phyloP scores from a whole-genome alignment of 2,113 vertebrate genomes.

The Alexandromys fortis region DNA sequence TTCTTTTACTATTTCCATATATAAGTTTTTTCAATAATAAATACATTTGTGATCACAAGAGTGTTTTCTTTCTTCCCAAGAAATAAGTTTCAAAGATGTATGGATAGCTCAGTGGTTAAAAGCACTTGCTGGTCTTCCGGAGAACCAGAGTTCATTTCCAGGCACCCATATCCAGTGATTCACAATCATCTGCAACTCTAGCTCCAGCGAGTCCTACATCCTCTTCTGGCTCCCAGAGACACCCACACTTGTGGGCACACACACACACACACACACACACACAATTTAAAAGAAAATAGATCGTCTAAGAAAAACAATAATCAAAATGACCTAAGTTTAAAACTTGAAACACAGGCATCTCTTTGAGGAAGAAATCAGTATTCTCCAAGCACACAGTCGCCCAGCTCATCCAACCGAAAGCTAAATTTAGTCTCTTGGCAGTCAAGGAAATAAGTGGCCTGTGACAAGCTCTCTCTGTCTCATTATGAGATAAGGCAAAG shows the following conservation, averaged over 20 bases:
- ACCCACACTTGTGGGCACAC: background rate
- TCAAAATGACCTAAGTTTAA: background rate
- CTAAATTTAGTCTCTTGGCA: background rate
- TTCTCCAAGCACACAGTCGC: background rate
- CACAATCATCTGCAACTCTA: background rate
- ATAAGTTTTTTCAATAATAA: background rate
- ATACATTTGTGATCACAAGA: background rate
- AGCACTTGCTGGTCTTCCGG: background rate
- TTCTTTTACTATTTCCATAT: background rate
- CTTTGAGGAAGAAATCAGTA: conserved; percentile 12
- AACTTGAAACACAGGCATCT: background rate
- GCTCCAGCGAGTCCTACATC: background rate
- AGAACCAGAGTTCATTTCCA: background rate
- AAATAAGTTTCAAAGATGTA: background rate
- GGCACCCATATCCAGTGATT: background rate
- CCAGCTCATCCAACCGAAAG: conserved; percentile 18
- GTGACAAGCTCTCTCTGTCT: conserved; percentile 8
- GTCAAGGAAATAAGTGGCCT: background rate
- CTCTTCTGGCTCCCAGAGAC: background rate
- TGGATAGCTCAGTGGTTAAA: background rate
- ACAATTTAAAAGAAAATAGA: background rate
- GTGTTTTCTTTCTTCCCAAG: background rate
- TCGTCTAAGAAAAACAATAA: background rate
- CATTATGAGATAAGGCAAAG: conserved; percentile 24
- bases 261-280: background rate